Evolutionary conservation across 2,888 invertebrate species (phyloP).

Genomic region (Sepiola atlantica): DNA sequence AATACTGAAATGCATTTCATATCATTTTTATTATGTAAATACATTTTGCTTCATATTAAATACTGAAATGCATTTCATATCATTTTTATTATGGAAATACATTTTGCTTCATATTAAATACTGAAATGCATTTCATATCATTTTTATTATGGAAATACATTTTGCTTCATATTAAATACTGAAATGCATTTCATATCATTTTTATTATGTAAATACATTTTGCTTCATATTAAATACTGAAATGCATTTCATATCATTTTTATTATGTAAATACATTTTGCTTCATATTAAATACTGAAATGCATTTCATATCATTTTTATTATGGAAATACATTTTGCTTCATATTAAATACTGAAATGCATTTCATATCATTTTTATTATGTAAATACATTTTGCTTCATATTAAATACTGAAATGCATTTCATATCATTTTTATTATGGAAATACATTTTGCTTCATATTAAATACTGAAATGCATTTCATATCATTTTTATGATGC

Average conservation of each 20-base stretch:
- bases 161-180: background rate
- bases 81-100: background rate
- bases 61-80: background rate
- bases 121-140: background rate
- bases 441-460: background rate
- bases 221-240: background rate
- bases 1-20: background rate
- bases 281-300: no score
- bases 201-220: background rate
- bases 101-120: background rate
- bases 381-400: background rate
- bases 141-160: background rate
- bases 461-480: background rate
- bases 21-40: background rate
- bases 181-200: background rate
- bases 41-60: background rate
- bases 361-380: background rate
- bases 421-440: background rate
- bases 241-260: background rate
- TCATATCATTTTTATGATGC: background rate
- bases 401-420: background rate
- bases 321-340: background rate
- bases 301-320: no score
- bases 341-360: no score
- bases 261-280: background rate